Evolutionary conservation across 1,140 invertebrate species (phyloP).

Genomic region (Drosophila kikkawai): DNA sequence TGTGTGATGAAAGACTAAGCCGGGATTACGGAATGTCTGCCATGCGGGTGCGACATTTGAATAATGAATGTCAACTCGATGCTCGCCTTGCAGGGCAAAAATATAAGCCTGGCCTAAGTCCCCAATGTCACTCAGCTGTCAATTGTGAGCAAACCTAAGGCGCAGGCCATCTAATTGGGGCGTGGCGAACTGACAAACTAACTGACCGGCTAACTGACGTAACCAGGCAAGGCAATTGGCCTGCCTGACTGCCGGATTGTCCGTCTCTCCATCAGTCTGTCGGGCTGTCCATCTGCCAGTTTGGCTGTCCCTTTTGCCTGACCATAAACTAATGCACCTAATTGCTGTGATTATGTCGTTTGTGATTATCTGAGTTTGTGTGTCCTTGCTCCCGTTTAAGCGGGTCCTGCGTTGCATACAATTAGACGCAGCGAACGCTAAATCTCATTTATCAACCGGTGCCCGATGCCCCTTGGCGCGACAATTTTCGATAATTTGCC

Average conservation of each 20-base stretch:
- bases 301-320: conserved; percentile 26
- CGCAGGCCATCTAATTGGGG: conserved; percentile 42
- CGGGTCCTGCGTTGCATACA: conserved; percentile 51
- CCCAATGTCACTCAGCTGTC: conserved; percentile 60
- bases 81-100: conserved; percentile 42
- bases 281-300: conserved; percentile 18
- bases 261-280: conserved; percentile 14
- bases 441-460: conserved; percentile 75
- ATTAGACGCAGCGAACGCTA: conserved; percentile 58
- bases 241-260: conserved; percentile 24
- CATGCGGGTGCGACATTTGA: conserved; percentile 61
- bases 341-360: conserved; percentile 77
- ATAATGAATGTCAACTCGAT: conserved; percentile 70
- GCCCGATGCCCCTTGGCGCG: conserved; percentile 2
- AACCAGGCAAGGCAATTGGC: conserved; percentile 34
- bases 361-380: conserved; percentile 64
- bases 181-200: conserved; percentile 38
- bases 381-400: conserved; percentile 10
- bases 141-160: conserved; percentile 43
- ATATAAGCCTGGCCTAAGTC: conserved; percentile 61
- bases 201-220: conserved; percentile 39
- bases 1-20: conserved; percentile 64
- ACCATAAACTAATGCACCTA: conserved; percentile 73
- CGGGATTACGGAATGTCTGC: conserved; percentile 55
- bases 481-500: conserved; percentile 53